Evolutionary conservation across 2,113 vertebrate genomes (phyloP).

Genomic region (Turnix velox): DNA sequence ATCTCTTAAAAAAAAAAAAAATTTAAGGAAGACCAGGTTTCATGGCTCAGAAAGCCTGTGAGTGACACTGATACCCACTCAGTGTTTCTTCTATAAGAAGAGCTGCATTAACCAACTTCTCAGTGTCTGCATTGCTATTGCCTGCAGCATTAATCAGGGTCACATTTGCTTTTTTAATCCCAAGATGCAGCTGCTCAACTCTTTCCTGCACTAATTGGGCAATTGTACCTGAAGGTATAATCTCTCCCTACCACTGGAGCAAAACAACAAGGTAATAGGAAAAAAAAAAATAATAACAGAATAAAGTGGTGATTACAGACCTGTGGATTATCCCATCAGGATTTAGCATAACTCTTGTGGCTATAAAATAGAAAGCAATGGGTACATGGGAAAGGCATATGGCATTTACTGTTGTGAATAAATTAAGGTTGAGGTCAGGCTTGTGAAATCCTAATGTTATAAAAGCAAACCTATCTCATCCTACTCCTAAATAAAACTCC

Average conservation of each 20-base stretch:
- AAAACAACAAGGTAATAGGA: background rate
- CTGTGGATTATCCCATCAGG: background rate
- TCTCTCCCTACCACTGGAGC: background rate
- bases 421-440: background rate
- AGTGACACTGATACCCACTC: background rate
- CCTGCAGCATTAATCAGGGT: background rate
- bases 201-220: background rate
- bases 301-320: background rate
- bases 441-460: accelerated
- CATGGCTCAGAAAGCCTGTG: background rate
- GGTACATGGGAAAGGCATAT: background rate
- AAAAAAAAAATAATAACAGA: background rate
- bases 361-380: background rate
- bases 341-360: background rate
- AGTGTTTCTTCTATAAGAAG: background rate
- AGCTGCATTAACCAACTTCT: background rate
- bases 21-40: background rate
- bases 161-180: background rate
- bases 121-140: background rate
- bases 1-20: background rate
- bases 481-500: accelerated
- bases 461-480: background rate
- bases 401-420: background rate
- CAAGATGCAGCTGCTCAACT: background rate
- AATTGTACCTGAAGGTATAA: background rate